These are phyloP conservation scores for Phalacrocorax carbo DNA, from an alignment of 2,113 vertebrate genomes.

Conservation along the genomic window DNA sequence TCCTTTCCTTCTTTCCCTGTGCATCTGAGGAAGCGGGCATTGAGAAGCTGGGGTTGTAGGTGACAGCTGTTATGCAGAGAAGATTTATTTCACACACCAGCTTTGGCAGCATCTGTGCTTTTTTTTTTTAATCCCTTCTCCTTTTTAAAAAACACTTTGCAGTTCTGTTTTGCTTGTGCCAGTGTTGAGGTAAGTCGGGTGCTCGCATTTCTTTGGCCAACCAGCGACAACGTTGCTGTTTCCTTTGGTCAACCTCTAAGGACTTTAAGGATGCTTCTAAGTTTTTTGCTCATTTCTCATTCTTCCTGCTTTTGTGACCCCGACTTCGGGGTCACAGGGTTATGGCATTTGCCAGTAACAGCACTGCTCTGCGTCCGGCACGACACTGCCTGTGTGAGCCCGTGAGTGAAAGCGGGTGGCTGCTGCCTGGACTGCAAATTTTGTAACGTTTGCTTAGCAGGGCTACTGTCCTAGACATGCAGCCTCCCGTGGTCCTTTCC, in stretches of 20 bases:
- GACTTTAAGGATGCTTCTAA: not conserved
- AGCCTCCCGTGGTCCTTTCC: not conserved
- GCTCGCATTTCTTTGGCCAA: not conserved
- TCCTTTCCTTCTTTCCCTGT: not conserved
- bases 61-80: not conserved
- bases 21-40: not conserved
- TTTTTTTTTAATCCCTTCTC: too few species aligned
- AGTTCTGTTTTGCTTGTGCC: not conserved
- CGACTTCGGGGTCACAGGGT: too few species aligned
- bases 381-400: not conserved
- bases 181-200: not conserved
- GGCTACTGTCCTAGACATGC: not conserved
- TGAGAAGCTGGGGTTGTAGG: not conserved
- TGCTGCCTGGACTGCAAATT: not conserved
- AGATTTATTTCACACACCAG: not conserved
- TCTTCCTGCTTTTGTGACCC: not conserved
- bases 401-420: not conserved
- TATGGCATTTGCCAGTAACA: accelerated
- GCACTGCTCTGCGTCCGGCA: not conserved
- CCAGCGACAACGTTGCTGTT: not conserved
- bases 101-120: not conserved
- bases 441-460: not conserved
- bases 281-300: not conserved
- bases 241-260: not conserved
- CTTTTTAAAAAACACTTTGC: not conserved